A percentile compares a stretch with the other conserved stretches of the same genome.
phyloP scores from a whole-genome alignment of 2,797 vertebrate species.

The Rhinophrynus dorsalis region DNA sequence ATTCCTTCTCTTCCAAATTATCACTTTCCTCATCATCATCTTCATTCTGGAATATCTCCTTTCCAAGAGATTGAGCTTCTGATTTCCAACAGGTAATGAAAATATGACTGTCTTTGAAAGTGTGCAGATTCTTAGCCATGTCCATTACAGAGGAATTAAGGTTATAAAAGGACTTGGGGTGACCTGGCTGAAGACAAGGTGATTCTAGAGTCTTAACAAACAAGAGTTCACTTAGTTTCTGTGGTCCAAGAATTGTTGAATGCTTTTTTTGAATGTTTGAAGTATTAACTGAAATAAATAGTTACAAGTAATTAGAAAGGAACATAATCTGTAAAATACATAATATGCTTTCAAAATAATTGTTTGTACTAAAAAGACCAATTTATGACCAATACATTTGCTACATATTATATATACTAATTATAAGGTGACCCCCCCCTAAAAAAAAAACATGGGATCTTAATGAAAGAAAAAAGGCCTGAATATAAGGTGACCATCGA shows the following conservation, averaged over 20 bases:
- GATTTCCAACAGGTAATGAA: slow-evolving; percentile 79
- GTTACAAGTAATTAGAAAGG: no score
- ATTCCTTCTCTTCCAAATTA: neutral
- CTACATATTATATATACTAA: no score
- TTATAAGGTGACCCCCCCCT: no score
- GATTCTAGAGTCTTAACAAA: slow-evolving; percentile 50
- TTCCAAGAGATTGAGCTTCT: slow-evolving; percentile 51
- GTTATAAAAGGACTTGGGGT: slow-evolving; percentile 65
- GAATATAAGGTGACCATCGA: no score
- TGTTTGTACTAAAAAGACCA: no score
- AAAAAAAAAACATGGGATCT: no score
- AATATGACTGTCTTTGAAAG: slow-evolving; percentile 72
- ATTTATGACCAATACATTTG: no score
- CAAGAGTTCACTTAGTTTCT: slow-evolving; percentile 64
- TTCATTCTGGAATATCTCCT: rapidly evolving
- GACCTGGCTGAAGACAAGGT: rapidly evolving
- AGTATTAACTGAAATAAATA: slow-evolving; percentile 73
- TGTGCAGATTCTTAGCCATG: slow-evolving; percentile 64
- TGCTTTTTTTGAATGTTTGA: slow-evolving; percentile 57
- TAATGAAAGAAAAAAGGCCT: no score
- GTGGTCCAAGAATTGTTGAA: slow-evolving; percentile 60
- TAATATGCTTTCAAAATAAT: no score
- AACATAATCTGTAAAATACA: no score
- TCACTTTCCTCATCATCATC: neutral
- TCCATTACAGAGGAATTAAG: slow-evolving; percentile 62